Percentiles rank a stretch among this genome's conserved stretches.
Conservation (phyloP, 2,888 invertebrate genomes). For the Drosophila histrio region DNA sequence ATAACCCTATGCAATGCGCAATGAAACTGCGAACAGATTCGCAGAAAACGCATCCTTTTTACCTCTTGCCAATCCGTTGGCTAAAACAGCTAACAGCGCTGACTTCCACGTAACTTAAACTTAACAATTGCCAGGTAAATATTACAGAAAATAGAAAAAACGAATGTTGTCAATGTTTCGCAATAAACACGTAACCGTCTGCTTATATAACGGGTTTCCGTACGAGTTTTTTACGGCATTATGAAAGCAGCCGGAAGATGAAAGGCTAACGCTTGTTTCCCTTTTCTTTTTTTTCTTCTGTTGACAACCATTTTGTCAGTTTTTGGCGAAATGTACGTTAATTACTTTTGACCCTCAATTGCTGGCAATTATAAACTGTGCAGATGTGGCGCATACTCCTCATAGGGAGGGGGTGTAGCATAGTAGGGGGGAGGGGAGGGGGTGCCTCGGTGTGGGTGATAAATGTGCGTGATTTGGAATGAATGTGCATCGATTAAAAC, state of each 20-base stretch:
- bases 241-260: conserved; percentile 18
- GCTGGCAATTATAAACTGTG: conserved; percentile 73
- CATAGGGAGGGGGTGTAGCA: too few relatives aligned
- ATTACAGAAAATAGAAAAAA: conserved; percentile 12
- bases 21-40: conserved; percentile 28
- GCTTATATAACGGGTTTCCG: conserved; percentile 76
- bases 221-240: conserved; percentile 26
- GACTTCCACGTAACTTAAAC: conserved; percentile 57
- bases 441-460: conserved; percentile 60
- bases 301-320: conserved; percentile 12
- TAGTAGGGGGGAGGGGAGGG: not conserved
- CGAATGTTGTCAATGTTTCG: conserved; percentile 49
- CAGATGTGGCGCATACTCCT: conserved; percentile 66
- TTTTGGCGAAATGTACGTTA: conserved; percentile 47
- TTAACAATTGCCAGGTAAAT: conserved; percentile 42
- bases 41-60: conserved; percentile 59
- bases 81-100: conserved; percentile 64
- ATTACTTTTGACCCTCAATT: conserved; percentile 58
- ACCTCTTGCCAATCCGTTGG: conserved; percentile 81
- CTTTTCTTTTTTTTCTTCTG: too few relatives aligned
- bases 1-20: conserved; percentile 64
- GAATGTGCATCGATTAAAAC: conserved; percentile 82
- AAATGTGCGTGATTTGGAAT: conserved; percentile 81
- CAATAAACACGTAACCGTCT: conserved; percentile 52
- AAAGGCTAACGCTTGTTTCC: conserved; percentile 38